These are phyloP conservation scores for Myotis planiceps DNA, from an alignment of 2,797 vertebrate species.

Conservation along the genomic window DNA sequence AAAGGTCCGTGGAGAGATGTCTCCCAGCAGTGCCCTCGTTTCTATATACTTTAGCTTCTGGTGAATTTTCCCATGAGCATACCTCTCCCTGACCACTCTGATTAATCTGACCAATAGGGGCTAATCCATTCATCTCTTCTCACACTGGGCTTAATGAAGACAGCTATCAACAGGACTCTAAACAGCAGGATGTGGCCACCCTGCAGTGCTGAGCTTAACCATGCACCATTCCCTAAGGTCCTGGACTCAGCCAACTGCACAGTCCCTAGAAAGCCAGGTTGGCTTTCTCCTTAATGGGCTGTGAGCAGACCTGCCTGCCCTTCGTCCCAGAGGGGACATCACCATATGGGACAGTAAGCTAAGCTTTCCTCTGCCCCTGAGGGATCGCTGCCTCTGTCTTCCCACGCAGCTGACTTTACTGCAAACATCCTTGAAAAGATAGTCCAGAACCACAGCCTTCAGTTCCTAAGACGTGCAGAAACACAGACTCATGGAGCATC, in stretches of 20 bases:
- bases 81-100: not conserved
- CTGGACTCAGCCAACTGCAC: not conserved
- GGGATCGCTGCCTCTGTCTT: not conserved
- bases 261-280: not conserved
- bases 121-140: not conserved
- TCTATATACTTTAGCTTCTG: not conserved
- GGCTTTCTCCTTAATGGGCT: not conserved
- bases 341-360: not conserved
- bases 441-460: not conserved
- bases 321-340: not conserved
- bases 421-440: not conserved
- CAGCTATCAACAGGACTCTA: not conserved
- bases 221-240: not conserved
- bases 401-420: not conserved
- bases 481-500: not conserved
- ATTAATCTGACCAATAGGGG: not conserved
- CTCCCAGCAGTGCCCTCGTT: not conserved
- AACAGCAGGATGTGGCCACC: not conserved
- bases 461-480: not conserved
- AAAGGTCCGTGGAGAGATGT: not conserved
- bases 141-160: not conserved
- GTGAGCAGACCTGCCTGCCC: not conserved
- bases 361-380: not conserved
- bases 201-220: not conserved
- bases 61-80: not conserved